Percentiles rank a stretch among this genome's conserved stretches.
These are phyloP conservation scores for Passer domesticus DNA, from an alignment of 2,113 vertebrate genomes.

Conservation along the genomic window DNA sequence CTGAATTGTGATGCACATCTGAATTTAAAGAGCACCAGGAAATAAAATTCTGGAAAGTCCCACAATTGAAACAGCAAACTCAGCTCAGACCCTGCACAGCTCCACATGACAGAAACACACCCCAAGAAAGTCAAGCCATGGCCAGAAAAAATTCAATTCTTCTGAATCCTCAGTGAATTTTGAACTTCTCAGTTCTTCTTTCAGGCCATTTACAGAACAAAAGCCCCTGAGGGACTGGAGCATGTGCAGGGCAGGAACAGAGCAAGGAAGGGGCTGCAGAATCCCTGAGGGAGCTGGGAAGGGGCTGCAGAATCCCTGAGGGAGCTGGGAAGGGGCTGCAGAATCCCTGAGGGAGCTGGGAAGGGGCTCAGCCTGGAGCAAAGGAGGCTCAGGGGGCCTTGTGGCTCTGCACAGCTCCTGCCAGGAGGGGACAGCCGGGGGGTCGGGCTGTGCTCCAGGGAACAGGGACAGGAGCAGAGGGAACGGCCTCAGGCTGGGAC, in stretches of 20 bases:
- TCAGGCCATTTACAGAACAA: background rate
- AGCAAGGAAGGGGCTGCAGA: background rate
- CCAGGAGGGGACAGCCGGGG: background rate
- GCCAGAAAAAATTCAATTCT: background rate
- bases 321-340: background rate
- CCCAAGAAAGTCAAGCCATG: background rate
- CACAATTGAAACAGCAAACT: background rate
- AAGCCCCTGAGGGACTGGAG: background rate
- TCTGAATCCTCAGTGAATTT: background rate
- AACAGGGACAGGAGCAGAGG: background rate
- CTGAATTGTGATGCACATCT: background rate
- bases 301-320: background rate
- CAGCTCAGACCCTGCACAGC: background rate
- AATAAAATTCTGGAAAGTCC: background rate
- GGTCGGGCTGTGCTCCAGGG: background rate
- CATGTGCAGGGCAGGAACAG: fast-evolving
- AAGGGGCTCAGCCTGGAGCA: background rate
- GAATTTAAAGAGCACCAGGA: background rate
- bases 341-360: background rate
- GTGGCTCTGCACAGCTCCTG: background rate
- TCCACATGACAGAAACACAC: fast-evolving
- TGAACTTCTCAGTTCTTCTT: background rate
- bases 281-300: background rate
- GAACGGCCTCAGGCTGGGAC: background rate
- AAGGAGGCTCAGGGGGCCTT: background rate